Evolutionary conservation across 2,113 vertebrate species (phyloP).

Genomic region (Syrrhaptes paradoxus): DNA sequence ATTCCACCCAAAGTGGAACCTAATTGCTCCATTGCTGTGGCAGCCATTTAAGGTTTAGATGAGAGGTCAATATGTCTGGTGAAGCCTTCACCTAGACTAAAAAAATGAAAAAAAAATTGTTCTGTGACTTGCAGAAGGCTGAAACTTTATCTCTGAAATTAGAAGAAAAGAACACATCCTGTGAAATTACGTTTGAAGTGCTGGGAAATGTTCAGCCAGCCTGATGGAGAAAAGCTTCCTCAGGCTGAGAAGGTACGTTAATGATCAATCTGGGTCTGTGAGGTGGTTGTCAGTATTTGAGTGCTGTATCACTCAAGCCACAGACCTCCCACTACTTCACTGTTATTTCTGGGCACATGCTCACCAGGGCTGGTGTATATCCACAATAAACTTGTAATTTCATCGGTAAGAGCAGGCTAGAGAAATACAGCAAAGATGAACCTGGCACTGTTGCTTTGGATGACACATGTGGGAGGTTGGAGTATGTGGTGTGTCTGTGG

Average conservation of each 20-base stretch:
- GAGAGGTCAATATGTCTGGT: conserved; percentile 20
- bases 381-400: conserved; percentile 40
- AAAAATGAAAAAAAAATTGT: background rate
- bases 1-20: conserved; percentile 70
- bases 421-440: background rate
- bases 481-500: background rate
- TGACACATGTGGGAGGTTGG: background rate
- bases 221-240: background rate
- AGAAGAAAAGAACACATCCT: background rate
- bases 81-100: background rate
- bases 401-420: background rate
- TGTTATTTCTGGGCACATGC: background rate
- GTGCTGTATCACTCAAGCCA: background rate
- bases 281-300: background rate
- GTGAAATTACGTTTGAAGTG: background rate
- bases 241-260: background rate
- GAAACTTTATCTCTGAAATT: background rate
- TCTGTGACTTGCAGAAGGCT: background rate
- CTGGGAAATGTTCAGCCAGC: background rate
- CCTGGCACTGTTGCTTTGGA: background rate
- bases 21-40: conserved; percentile 62
- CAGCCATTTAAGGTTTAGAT: conserved; percentile 14
- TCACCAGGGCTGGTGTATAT: background rate
- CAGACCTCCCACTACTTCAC: conserved; percentile 17
- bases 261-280: background rate